Evolutionary conservation across 1,140 invertebrate genomes (phyloP).

Genomic region (Papilio dardanus): DNA sequence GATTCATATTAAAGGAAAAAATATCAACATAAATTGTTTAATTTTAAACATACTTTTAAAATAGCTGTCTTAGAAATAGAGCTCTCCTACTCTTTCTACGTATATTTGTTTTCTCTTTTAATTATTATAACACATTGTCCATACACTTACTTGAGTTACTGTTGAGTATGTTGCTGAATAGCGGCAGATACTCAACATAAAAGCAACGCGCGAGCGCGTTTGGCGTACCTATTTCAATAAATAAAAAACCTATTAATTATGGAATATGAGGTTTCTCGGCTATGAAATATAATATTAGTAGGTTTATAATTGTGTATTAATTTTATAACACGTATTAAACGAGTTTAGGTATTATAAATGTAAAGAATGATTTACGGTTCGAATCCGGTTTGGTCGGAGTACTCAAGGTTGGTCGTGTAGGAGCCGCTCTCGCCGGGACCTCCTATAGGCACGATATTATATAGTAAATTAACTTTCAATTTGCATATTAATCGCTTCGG

Average conservation of each 20-base stretch:
- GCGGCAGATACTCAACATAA: not conserved
- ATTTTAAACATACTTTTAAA: not conserved
- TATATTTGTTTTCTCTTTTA: not conserved
- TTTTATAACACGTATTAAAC: slow-evolving; percentile 17
- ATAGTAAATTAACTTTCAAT: slow-evolving; percentile 68
- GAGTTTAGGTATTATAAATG: slow-evolving; percentile 29
- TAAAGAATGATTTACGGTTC: slow-evolving; percentile 26
- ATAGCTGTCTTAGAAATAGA: no score
- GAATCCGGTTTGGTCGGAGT: slow-evolving; percentile 31
- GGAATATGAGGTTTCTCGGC: not conserved
- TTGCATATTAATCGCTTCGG: slow-evolving; percentile 70
- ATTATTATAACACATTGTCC: no score
- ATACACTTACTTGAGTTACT: no score
- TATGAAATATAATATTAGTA: not conserved
- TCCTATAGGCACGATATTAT: slow-evolving; percentile 48
- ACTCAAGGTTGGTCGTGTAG: slow-evolving; percentile 27
- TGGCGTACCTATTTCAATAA: not conserved
- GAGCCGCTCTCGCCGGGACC: slow-evolving; percentile 30
- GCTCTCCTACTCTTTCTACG: no score
- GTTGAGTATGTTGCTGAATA: not conserved
- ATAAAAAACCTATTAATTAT: not conserved
- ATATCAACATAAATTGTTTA: not conserved
- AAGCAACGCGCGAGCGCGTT: not conserved
- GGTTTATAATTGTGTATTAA: slow-evolving; percentile 22
- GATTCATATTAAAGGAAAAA: not conserved